Base-by-base conservation (phyloP, 1,140 invertebrate genomes). In the Hirudo medicinalis region DNA sequence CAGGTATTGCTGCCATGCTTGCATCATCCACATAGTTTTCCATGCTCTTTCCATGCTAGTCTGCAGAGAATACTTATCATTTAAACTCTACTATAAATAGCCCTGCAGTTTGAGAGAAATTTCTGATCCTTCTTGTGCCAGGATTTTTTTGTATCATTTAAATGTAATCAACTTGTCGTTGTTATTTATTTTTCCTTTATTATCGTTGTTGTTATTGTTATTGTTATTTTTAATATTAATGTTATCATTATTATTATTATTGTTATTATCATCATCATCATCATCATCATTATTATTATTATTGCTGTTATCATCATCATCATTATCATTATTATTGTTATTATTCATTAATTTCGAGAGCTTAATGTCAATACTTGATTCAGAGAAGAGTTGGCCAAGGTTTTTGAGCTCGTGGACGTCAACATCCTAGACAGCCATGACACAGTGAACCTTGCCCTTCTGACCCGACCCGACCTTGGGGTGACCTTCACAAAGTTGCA, bases 381-480 rank as follows among this genome's bases (percentile, higher is more conserved):
- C 22, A 81, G 79, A 78, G 80, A 77, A 53, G 78, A 79, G 71
- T 72, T 83, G 43, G 71, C 72, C 29, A 68, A 70, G n/a, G 75
- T 81, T n/a, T 83, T 79, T 75, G 77, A 83, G 73, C 27, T 78
- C n/a, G 75, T 83, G 32, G 73, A 77, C 43, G 81, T 83, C 2
- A 76, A 82, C 69, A 71, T 81, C 0, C 74, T 83, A n/a, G 80
- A 82, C 74, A 81, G 80, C 72, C 67, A 76, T 36, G 82, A 83
- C 71, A 67, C 32, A 0, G 54, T 67, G 5, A 72, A 72, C 27
- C 74, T 84, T 13, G 63, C 75, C 17, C 73, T 84, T 29, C 73
- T 83, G 54, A 78, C 79, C 25, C 76, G 82, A 68, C 82, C 82
- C 13, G 82, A 83, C 72, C 79, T 84, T 17, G 81, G 80, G 69